These are phyloP conservation scores for Suillia variegata DNA, from an alignment of 2,888 invertebrate species.

Conservation along the genomic window DNA sequence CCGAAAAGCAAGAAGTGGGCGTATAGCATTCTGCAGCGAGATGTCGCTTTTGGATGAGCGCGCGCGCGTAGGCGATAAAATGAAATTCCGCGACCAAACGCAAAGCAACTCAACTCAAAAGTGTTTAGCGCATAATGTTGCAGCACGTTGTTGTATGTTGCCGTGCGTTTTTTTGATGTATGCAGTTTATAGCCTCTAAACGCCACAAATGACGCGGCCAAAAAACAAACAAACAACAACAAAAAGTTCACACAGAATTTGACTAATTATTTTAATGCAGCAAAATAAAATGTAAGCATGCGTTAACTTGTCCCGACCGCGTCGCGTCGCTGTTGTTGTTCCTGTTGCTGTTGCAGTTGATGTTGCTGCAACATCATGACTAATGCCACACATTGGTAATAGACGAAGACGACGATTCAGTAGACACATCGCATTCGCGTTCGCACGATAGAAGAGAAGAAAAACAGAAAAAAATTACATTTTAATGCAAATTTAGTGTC, in stretches of 20 bases:
- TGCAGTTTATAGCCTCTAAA: neutral
- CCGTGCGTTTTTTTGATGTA: neutral
- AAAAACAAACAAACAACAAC: neutral
- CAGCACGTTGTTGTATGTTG: neutral
- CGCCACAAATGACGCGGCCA: neutral
- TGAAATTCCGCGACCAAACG: neutral
- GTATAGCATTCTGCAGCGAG: neutral
- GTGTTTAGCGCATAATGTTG: neutral
- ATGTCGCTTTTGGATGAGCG: no score
- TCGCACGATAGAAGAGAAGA: no score
- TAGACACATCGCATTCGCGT: neutral
- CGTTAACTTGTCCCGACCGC: constrained; percentile 11
- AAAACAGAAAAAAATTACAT: constrained; percentile 42
- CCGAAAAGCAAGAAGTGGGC: neutral
- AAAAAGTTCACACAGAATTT: constrained; percentile 22
- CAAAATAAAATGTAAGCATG: constrained; percentile 23
- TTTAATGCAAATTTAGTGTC: constrained; percentile 55
- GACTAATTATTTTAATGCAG: constrained; percentile 30
- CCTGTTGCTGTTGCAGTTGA: neutral
- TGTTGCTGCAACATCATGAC: constrained; percentile 31
- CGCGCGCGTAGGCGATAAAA: neutral
- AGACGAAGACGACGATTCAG: no score
- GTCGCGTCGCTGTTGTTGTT: neutral
- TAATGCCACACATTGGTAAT: constrained; percentile 52
- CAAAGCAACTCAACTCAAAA: neutral